Conservation (phyloP, 2,888 invertebrate genomes). For the Camponotus fellah region DNA sequence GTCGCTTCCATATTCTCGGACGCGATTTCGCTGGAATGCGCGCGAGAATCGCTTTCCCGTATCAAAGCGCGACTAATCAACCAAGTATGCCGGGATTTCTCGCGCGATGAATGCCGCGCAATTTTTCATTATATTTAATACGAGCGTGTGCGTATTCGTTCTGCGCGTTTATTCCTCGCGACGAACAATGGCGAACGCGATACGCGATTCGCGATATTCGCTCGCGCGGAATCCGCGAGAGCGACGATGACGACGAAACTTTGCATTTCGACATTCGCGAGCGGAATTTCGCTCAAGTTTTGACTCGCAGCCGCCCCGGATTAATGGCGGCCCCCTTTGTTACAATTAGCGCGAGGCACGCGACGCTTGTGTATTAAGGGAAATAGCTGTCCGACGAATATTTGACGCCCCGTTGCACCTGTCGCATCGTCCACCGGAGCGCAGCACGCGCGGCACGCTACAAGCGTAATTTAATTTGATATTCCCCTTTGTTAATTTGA, state of each 20-base stretch:
- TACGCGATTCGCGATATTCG: slow-evolving; percentile 3
- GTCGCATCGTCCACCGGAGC: slow-evolving; percentile 64
- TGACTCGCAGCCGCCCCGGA: slow-evolving; percentile 34
- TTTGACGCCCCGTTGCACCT: slow-evolving; percentile 71
- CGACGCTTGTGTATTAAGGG: slow-evolving; percentile 52
- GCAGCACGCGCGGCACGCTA: slow-evolving; percentile 59
- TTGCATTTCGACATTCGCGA: slow-evolving; percentile 53
- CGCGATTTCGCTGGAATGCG: slow-evolving; percentile 63
- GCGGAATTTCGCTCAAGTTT: slow-evolving; percentile 57
- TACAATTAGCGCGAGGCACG: slow-evolving; percentile 60
- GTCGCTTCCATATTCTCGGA: slow-evolving; percentile 67
- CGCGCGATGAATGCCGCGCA: slow-evolving; percentile 25
- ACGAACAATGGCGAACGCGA: slow-evolving; percentile 45
- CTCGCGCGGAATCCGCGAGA: slow-evolving; percentile 29
- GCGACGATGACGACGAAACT: slow-evolving; percentile 58
- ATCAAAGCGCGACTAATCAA: slow-evolving; percentile 56
- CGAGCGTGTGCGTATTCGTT: neutral
- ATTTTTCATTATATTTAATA: slow-evolving; percentile 58
- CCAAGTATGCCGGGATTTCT: slow-evolving; percentile 42
- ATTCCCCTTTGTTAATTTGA: slow-evolving; percentile 81
- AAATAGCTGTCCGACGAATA: slow-evolving; percentile 69
- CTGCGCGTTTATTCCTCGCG: slow-evolving; percentile 7
- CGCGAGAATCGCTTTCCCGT: neutral
- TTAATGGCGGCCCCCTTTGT: slow-evolving; percentile 66
- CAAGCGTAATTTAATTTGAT: slow-evolving; percentile 80